Base-by-base conservation (phyloP, 2,797 vertebrate species). In the Petrocephalus sullivani region DNA sequence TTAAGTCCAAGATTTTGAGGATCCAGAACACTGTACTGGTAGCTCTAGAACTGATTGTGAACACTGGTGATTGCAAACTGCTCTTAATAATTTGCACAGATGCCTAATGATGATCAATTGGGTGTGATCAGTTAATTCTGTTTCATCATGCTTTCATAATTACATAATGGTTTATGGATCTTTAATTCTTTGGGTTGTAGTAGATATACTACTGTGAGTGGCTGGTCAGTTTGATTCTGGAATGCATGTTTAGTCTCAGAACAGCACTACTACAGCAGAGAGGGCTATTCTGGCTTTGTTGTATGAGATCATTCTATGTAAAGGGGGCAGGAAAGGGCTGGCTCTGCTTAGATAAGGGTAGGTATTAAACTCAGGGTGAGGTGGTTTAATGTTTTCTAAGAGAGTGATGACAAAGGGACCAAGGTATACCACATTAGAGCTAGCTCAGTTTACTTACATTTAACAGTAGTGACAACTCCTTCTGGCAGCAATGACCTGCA, bases 321-420 rank as follows among this genome's bases (percentile, higher is more conserved):
- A 46, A 21, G 60, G 85, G 49, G 85, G 85, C 85, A 86, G 85
- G 85, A 86, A 33, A 46, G 85, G 85, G 56, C 56, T 41, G 56
- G 85, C 56, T 58, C 19, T 58, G 46, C 57, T 56, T 28, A 54
- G 85, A 86, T 86, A 58, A 33, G 85, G 85, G 85, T 58, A 86
- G 56, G 56, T 54, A 37, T 86, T 33, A 86, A 37, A 54, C 54
- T 33, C 56, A 60, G 85, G 84, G 81, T 46, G 81, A 84, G 49
- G 81, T 84, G 81, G 85, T 86, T 60, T 86, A 86, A 41, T 33
- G 85, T 86, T 86, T 86, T 56, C 56, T 58, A 86, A 57, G 53
- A 54, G 84, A 58, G 56, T 60, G 56, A 56, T 33, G 54, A 84
- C 81, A 53, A 86, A 58, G 60, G 85, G 85, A 60, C 21, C 33